Percentiles rank a stretch among this genome's conserved stretches.
These are phyloP conservation scores for Gastracanthus pulcherrimus DNA, from an alignment of 2,888 invertebrate genomes.

Conservation along the genomic window DNA sequence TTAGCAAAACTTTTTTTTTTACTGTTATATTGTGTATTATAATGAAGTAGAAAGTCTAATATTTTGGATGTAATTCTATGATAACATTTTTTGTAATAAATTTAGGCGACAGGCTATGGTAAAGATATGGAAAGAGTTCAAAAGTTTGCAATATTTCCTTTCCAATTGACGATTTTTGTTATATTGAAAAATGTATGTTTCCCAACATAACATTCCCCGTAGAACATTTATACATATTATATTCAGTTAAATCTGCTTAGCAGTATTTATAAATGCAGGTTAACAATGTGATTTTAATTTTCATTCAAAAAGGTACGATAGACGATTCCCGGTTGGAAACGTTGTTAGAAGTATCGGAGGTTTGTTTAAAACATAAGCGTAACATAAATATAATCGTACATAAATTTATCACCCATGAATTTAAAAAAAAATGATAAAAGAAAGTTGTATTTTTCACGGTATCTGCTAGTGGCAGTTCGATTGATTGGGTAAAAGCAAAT, in stretches of 20 bases:
- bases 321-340: slow-evolving; percentile 81
- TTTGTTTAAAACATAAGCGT: neutral
- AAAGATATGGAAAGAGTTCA: no score
- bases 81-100: no score
- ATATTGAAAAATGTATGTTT: slow-evolving; percentile 83
- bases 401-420: neutral
- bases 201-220: slow-evolving; percentile 84
- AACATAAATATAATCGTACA: neutral
- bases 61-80: no score
- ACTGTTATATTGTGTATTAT: no score
- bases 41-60: no score
- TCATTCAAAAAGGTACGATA: slow-evolving; percentile 80
- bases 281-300: no score
- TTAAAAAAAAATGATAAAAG: neutral
- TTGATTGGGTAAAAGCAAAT: slow-evolving; percentile 87
- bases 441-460: slow-evolving; percentile 76
- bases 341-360: slow-evolving; percentile 76
- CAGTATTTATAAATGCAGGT: slow-evolving; percentile 78
- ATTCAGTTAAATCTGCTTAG: slow-evolving; percentile 65
- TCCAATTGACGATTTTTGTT: no score
- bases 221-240: slow-evolving; percentile 75
- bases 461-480: slow-evolving; percentile 82
- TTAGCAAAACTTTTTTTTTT: no score
- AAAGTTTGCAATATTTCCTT: no score
- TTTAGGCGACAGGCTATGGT: no score